Evolutionary conservation across 2,797 vertebrate genomes (phyloP).

Genomic region (Neoniphon sammara): DNA sequence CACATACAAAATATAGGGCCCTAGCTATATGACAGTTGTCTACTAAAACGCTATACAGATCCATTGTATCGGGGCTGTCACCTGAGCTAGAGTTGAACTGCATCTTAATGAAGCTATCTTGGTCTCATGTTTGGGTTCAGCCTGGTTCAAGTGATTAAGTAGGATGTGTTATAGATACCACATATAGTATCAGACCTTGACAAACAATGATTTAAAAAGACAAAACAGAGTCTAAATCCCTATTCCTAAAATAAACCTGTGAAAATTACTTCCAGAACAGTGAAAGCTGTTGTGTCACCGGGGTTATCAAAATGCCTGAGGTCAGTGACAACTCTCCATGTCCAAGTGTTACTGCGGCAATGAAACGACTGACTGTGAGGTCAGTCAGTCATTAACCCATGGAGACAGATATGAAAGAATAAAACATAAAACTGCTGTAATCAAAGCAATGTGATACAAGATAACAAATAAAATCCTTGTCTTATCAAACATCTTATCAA

Average conservation of each 20-base stretch:
- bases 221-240: background rate
- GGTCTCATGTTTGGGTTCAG: too few relatives aligned
- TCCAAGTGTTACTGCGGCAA: background rate
- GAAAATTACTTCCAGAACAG: background rate
- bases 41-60: background rate
- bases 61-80: background rate
- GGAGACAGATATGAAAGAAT: conserved; percentile 16
- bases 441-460: background rate
- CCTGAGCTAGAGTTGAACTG: too few relatives aligned
- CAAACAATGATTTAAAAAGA: background rate
- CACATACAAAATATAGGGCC: too few relatives aligned
- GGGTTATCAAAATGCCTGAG: conserved; percentile 6
- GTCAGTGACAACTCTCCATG: background rate
- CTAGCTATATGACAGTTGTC: background rate
- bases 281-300: conserved; percentile 31
- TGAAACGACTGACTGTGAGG: conserved; percentile 6
- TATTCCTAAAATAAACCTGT: background rate
- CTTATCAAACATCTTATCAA: conserved; percentile 8
- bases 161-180: background rate
- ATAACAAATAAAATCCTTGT: background rate
- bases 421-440: conserved; percentile 19
- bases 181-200: background rate
- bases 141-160: too few relatives aligned
- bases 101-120: too few relatives aligned
- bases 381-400: conserved; percentile 44